Evolutionary conservation across 1,140 invertebrate species (phyloP).

Genomic region (Dinothrombium tinctorium): DNA sequence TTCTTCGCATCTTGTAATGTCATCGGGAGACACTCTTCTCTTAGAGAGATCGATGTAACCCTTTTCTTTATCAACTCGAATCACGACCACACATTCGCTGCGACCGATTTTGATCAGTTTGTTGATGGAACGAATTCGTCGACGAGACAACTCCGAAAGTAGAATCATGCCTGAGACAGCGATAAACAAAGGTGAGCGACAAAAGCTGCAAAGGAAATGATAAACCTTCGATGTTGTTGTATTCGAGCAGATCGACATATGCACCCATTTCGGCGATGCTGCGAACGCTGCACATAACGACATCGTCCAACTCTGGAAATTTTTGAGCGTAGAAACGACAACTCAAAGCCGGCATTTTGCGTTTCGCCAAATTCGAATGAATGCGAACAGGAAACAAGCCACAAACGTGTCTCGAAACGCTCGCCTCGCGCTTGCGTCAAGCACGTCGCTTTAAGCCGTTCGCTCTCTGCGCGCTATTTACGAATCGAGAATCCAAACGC

Average conservation of each 20-base stretch:
- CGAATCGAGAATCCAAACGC: too few species aligned
- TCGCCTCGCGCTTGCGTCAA: too few species aligned
- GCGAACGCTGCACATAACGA: conserved; percentile 96
- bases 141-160: conserved; percentile 65
- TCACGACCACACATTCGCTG: conserved; percentile 96
- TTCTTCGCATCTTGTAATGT: conserved; percentile 93
- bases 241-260: conserved; percentile 90
- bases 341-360: not conserved
- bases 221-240: conserved; percentile 98
- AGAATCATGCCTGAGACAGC: conserved; percentile 89
- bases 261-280: conserved; percentile 99
- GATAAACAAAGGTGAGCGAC: too few species aligned
- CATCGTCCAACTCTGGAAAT: conserved; percentile 96
- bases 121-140: conserved; percentile 97
- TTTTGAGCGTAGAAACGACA: conserved; percentile 95
- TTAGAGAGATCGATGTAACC: conserved; percentile 99
- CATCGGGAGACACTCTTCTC: conserved; percentile 87
- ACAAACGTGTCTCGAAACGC: too few species aligned
- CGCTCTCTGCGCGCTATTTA: too few species aligned
- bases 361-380: too few species aligned
- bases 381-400: too few species aligned
- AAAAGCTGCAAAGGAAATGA: too few species aligned
- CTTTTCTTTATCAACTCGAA: conserved; percentile 98
- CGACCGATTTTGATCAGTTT: conserved; percentile 96
- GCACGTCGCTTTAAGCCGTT: too few species aligned